A percentile compares a stretch with the other conserved stretches of the same genome.
Evolutionary conservation across 2,888 invertebrate genomes (phyloP).

Genomic region (Holacanthella duospinosa): DNA sequence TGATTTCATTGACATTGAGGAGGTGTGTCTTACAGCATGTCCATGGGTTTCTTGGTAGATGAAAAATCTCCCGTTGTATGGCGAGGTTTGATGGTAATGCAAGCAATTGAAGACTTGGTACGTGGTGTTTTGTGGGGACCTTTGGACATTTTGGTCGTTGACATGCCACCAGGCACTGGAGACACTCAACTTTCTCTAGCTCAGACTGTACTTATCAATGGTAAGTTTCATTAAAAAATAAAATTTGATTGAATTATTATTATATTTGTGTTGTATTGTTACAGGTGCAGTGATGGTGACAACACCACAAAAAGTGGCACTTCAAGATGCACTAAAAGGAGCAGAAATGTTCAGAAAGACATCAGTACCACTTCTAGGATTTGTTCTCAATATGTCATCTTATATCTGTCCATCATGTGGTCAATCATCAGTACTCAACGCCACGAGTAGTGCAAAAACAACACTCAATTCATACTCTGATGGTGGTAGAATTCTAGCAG

Average conservation of each 20-base stretch:
- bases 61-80: slow-evolving; percentile 79
- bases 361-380: slow-evolving; percentile 69
- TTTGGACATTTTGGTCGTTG: slow-evolving; percentile 76
- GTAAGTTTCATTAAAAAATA: too few relatives aligned
- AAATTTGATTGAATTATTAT: background rate
- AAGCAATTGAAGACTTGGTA: slow-evolving; percentile 73
- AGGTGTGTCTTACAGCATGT: slow-evolving; percentile 57
- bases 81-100: slow-evolving; percentile 95
- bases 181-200: slow-evolving; percentile 85
- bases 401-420: slow-evolving; percentile 67
- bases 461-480: slow-evolving; percentile 45
- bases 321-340: slow-evolving; percentile 75
- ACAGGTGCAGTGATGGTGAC: slow-evolving; percentile 77
- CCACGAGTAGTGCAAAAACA: slow-evolving; percentile 46
- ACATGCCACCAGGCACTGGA: slow-evolving; percentile 95
- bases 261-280: slow-evolving; percentile 17
- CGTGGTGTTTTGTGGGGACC: slow-evolving; percentile 80
- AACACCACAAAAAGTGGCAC: slow-evolving; percentile 78
- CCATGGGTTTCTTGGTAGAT: slow-evolving; percentile 85
- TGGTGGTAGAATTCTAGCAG: slow-evolving; percentile 55
- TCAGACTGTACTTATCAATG: slow-evolving; percentile 76
- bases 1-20: background rate
- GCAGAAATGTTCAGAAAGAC: slow-evolving; percentile 78
- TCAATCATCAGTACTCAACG: slow-evolving; percentile 61
- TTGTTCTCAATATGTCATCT: slow-evolving; percentile 82